A percentile compares a stretch with the other conserved stretches of the same genome.
These are phyloP conservation scores for Aurelia sp. DNA, from an alignment of 30 jellyfish, hydroid and myxozoan genomes.

Conservation along the genomic window DNA sequence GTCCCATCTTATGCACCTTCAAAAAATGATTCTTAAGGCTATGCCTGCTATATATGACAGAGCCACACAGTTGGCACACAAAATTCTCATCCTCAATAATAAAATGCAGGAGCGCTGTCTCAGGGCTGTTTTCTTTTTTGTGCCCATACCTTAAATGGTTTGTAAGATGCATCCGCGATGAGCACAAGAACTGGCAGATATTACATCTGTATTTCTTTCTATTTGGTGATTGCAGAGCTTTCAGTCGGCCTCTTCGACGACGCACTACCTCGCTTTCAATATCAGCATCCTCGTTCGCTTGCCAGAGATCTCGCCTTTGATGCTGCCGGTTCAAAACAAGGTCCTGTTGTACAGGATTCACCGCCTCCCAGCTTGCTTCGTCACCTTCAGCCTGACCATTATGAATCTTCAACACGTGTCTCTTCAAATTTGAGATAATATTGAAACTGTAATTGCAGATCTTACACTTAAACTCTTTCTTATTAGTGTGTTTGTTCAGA, in stretches of 20 bases:
- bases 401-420: slow-evolving; percentile 36
- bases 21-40: slow-evolving; percentile 30
- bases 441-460: slow-evolving; percentile 43
- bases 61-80: slow-evolving; percentile 49
- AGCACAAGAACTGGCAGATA: slow-evolving; percentile 23
- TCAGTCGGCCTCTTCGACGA: slow-evolving; percentile 13
- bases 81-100: slow-evolving; percentile 45
- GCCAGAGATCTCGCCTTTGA: slow-evolving; percentile 46
- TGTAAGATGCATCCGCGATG: slow-evolving; percentile 29
- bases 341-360: slow-evolving; percentile 48
- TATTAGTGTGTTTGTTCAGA: slow-evolving; percentile 51
- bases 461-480: slow-evolving; percentile 30
- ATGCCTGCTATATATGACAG: slow-evolving; percentile 28
- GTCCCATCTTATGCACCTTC: slow-evolving; percentile 31
- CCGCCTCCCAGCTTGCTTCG: slow-evolving; percentile 43
- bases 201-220: slow-evolving; percentile 35
- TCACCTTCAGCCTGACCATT: slow-evolving; percentile 38
- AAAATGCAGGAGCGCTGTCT: slow-evolving; percentile 19
- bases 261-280: background rate
- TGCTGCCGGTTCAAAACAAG: slow-evolving; percentile 44
- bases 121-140: slow-evolving; percentile 11
- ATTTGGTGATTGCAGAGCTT: slow-evolving; percentile 33
- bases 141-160: slow-evolving; percentile 43
- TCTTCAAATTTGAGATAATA: slow-evolving; percentile 36
- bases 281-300: slow-evolving; percentile 8